Evolutionary conservation across 2,113 vertebrate genomes (phyloP).

Genomic region (cattle (Bos taurus)): ARS-UCD2.0 NC_037330.1:30075501-30076000

Average conservation of each 20-base stretch:
- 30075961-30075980: background rate
- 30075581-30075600: background rate
- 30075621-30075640: background rate
- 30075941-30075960: background rate
- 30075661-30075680: background rate
- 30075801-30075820: background rate
- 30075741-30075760: background rate
- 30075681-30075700: background rate
- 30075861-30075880: background rate
- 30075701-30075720: background rate
- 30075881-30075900: background rate
- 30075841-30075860: background rate
- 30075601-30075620: background rate
- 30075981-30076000: background rate
- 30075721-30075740: background rate
- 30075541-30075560: background rate
- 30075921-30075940: background rate
- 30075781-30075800: background rate
- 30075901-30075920: background rate
- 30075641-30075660: background rate
- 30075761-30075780: background rate
- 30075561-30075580: background rate
- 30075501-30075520: background rate
- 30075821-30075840: background rate
- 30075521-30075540: background rate